A percentile compares a stretch with the other conserved stretches of the same genome.
Evolutionary conservation across 2,113 vertebrate species (phyloP).

Genomic region (Phainopepla nitens): DNA sequence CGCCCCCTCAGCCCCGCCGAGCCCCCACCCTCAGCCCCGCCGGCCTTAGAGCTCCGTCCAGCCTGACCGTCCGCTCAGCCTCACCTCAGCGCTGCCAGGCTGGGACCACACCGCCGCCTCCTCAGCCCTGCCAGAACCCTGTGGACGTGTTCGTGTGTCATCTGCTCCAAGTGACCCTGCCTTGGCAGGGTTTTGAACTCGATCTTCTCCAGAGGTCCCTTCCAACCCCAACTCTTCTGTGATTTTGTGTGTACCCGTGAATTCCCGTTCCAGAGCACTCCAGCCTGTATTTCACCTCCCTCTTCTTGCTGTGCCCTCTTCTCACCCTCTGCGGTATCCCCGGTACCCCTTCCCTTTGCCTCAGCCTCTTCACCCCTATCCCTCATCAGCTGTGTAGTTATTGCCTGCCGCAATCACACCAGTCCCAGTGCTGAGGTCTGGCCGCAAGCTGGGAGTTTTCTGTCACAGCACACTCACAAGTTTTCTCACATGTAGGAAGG

Average conservation of each 20-base stretch:
- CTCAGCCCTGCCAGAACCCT: neutral
- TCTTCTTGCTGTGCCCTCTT: neutral
- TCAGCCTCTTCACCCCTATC: neutral
- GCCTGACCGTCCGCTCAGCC: too few species aligned
- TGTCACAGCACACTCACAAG: neutral
- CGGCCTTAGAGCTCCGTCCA: neutral
- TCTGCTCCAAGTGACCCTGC: neutral
- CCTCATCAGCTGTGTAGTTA: neutral
- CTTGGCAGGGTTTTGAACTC: neutral
- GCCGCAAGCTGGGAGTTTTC: neutral
- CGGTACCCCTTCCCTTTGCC: neutral
- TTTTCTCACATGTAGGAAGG: neutral
- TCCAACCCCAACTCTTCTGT: accelerated
- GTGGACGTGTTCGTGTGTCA: neutral
- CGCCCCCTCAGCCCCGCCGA: too few species aligned
- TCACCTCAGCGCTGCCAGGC: neutral
- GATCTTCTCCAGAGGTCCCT: neutral
- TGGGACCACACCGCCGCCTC: too few species aligned
- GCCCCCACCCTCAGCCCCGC: too few species aligned
- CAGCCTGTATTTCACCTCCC: neutral
- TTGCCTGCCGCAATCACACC: neutral
- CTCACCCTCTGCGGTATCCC: neutral
- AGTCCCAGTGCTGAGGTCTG: neutral
- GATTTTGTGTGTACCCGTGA: neutral
- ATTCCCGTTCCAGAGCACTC: neutral